Percentiles rank a stretch among this genome's conserved stretches.
These are phyloP conservation scores for Marronus borbonicus DNA, from an alignment of 2,888 invertebrate genomes.

Conservation along the genomic window DNA sequence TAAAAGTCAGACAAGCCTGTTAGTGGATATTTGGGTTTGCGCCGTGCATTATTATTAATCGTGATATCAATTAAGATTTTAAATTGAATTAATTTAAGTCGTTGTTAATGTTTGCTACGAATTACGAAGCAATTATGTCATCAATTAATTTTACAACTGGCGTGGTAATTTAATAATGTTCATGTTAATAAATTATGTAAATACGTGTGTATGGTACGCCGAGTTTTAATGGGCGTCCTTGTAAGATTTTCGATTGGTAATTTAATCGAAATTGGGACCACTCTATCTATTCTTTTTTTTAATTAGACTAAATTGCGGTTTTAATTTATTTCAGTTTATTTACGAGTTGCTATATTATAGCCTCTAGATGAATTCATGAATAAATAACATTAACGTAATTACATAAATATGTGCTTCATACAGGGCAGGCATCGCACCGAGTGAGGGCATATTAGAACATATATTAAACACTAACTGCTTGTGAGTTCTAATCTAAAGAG, in stretches of 20 bases:
- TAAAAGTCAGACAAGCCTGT: background rate
- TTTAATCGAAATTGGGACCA: no score
- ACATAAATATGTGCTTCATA: no score
- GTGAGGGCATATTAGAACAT: no score
- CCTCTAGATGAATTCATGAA: no score
- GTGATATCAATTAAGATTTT: slow-evolving; percentile 32
- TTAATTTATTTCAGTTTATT: background rate
- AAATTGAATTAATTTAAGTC: slow-evolving; percentile 19
- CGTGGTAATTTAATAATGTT: slow-evolving; percentile 12
- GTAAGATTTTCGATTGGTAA: background rate
- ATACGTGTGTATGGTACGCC: background rate
- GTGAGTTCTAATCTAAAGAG: no score
- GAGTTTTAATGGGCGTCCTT: background rate
- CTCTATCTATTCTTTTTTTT: no score
- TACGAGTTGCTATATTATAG: no score
- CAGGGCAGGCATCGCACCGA: no score
- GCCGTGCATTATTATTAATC: background rate
- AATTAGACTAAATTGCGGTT: no score
- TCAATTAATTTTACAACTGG: slow-evolving; percentile 24
- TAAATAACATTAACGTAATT: no score
- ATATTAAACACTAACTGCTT: no score
- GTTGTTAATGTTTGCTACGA: slow-evolving; percentile 10
- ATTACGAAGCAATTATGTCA: slow-evolving; percentile 18
- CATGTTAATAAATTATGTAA: slow-evolving; percentile 12
- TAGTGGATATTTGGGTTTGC: background rate